phyloP scores from a whole-genome alignment of 2,113 vertebrate species.

The Chionodraco myersi region DNA sequence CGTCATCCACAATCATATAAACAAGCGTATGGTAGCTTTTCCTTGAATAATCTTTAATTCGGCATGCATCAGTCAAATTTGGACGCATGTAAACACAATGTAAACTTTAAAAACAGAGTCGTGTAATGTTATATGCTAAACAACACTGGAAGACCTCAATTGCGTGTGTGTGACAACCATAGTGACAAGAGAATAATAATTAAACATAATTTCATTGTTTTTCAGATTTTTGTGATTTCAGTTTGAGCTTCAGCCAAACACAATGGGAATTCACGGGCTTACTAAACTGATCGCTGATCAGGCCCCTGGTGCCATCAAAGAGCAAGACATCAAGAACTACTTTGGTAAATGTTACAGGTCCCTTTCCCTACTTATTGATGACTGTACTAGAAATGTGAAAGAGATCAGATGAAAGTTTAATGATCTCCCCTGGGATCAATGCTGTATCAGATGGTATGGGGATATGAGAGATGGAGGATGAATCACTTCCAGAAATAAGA shows the following conservation, averaged over 20 bases:
- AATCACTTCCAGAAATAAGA: neutral
- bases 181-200: neutral
- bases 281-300: constrained; percentile 95
- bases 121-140: neutral
- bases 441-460: neutral
- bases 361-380: neutral
- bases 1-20: neutral
- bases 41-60: neutral
- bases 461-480: neutral
- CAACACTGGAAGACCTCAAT: neutral
- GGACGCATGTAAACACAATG: neutral
- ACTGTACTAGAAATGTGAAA: neutral
- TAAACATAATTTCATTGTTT: neutral
- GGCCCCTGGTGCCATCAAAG: constrained; percentile 91
- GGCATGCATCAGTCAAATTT: neutral
- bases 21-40: neutral
- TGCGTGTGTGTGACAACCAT: neutral
- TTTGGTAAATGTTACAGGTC: constrained; percentile 82
- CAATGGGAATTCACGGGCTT: constrained; percentile 97
- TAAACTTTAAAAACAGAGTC: neutral
- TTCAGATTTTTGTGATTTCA: constrained; percentile 22
- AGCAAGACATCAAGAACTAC: constrained; percentile 95
- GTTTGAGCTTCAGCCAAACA: constrained; percentile 2
- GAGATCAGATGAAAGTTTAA: neutral
- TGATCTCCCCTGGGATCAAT: neutral